These are phyloP conservation scores for Eupeodes latifasciatus DNA, from an alignment of 2,888 invertebrate genomes.

Conservation along the genomic window DNA sequence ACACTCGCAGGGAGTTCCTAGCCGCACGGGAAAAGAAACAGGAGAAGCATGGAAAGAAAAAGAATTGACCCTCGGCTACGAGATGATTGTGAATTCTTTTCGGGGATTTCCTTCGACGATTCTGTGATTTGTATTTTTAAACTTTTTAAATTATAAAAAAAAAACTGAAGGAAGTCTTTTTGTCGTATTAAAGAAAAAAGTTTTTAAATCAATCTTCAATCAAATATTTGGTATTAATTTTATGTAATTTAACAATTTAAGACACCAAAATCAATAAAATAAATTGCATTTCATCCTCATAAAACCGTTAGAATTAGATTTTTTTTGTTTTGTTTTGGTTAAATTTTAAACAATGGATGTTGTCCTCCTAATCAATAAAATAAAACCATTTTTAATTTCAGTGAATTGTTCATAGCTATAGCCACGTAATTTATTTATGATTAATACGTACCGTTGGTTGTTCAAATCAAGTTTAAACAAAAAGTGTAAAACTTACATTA, in stretches of 20 bases:
- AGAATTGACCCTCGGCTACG: constrained; percentile 63
- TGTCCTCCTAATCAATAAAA: not conserved
- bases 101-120: constrained; percentile 71
- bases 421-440: too few relatives aligned
- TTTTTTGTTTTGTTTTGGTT: not conserved
- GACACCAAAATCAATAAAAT: constrained; percentile 36
- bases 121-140: constrained; percentile 76
- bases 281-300: constrained; percentile 30
- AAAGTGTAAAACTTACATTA: too few relatives aligned
- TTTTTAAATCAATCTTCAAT: not conserved
- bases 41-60: constrained; percentile 81
- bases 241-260: constrained; percentile 56
- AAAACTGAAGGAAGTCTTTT: constrained; percentile 53
- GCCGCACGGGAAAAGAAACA: constrained; percentile 87
- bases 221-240: constrained; percentile 45
- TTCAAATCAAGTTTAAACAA: too few relatives aligned
- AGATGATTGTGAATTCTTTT: constrained; percentile 43
- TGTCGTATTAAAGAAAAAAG: constrained; percentile 41
- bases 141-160: constrained; percentile 35
- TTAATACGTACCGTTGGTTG: too few relatives aligned
- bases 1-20: constrained; percentile 92
- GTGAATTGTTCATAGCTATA: too few relatives aligned
- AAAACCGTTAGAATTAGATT: not conserved
- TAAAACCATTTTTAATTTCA: not conserved
- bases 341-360: not conserved